Evolutionary conservation across 92 coral and sea anemone species (phyloP).

Genomic region (Zoanthus gigantus): DNA sequence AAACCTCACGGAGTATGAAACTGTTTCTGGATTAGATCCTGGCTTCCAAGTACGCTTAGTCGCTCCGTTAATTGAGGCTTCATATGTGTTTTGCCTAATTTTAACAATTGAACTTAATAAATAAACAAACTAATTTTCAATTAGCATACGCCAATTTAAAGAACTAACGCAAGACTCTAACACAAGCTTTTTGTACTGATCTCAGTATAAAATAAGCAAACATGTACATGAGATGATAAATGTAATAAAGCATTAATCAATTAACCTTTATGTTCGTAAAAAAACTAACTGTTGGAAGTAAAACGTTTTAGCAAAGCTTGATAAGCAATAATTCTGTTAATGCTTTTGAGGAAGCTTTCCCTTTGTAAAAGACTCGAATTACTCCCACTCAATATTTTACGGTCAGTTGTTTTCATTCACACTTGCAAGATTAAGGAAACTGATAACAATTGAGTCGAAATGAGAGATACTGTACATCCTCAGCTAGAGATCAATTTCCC

Average conservation of each 20-base stretch:
- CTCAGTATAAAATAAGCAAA: too few relatives aligned
- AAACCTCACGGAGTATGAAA: not conserved
- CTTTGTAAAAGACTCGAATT: not conserved
- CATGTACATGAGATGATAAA: too few relatives aligned
- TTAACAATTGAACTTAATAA: not conserved
- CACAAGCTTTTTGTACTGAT: not conserved
- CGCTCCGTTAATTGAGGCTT: not conserved
- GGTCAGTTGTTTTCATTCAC: not conserved
- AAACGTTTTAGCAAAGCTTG: too few relatives aligned
- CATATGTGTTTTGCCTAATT: not conserved
- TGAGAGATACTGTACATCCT: not conserved
- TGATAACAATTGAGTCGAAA: not conserved
- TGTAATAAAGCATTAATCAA: too few relatives aligned
- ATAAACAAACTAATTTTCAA: not conserved
- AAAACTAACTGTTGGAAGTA: too few relatives aligned
- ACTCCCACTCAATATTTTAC: not conserved
- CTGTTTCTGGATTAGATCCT: not conserved
- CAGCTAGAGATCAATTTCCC: not conserved
- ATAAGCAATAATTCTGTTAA: not conserved
- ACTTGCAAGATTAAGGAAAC: not conserved
- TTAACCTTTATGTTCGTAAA: too few relatives aligned
- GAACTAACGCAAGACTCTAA: not conserved
- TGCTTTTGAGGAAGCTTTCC: not conserved
- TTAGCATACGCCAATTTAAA: not conserved
- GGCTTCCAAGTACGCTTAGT: not conserved